A percentile compares a stretch with the other conserved stretches of the same genome.
phyloP scores from a whole-genome alignment of 2,113 vertebrate species.

The Ornithorhynchus anatinus region DNA sequence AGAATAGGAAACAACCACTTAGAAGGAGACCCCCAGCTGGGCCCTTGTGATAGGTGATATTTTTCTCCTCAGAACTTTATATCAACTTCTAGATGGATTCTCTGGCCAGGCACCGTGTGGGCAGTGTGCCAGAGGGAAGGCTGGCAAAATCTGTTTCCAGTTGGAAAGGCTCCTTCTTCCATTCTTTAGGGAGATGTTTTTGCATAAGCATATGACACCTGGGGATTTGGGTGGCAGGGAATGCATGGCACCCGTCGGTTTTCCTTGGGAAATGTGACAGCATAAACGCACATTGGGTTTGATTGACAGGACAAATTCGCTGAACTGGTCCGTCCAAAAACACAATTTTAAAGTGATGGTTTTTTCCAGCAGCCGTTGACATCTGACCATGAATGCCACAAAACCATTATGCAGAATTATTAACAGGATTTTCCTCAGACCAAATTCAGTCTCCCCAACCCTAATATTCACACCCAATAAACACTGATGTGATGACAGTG shows the following conservation, averaged over 20 bases:
- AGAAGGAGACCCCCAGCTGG: slow-evolving; percentile 69
- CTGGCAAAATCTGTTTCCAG: neutral
- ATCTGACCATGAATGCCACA: too few species aligned
- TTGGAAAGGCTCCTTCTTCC: slow-evolving; percentile 39
- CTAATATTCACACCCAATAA: too few species aligned
- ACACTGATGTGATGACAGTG: too few species aligned
- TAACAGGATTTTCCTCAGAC: too few species aligned
- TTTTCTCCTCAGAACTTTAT: slow-evolving; percentile 65
- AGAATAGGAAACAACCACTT: slow-evolving; percentile 73
- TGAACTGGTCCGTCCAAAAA: too few species aligned
- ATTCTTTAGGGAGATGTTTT: slow-evolving; percentile 47
- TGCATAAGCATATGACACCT: slow-evolving; percentile 25
- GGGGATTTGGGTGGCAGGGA: slow-evolving; percentile 49
- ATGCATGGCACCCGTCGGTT: slow-evolving; percentile 49
- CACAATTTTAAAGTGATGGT: too few species aligned
- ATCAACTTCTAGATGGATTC: slow-evolving; percentile 68
- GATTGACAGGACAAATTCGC: too few species aligned
- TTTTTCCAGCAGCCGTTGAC: too few species aligned
- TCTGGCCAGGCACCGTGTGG: slow-evolving; percentile 69
- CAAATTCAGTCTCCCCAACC: too few species aligned
- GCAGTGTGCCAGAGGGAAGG: slow-evolving; percentile 39
- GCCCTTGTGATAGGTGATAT: slow-evolving; percentile 69
- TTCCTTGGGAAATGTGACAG: slow-evolving; percentile 23
- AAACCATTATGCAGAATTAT: too few species aligned
- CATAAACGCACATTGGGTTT: slow-evolving; percentile 3